Evolutionary conservation across 2,113 vertebrate genomes (phyloP).

Genomic region (Apodemus sylvaticus): DNA sequence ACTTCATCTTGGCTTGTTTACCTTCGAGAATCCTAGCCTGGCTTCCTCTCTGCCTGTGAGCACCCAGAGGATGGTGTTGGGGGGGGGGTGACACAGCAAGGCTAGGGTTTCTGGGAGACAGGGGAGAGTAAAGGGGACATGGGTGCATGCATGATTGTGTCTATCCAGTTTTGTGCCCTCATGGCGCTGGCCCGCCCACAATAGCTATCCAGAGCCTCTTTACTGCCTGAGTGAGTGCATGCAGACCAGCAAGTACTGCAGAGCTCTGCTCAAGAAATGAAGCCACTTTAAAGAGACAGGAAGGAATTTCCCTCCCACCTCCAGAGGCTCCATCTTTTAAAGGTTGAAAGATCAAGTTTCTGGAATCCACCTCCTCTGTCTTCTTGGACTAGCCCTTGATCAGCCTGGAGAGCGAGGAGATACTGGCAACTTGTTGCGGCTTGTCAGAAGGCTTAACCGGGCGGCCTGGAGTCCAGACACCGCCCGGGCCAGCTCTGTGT

Average conservation of each 20-base stretch:
- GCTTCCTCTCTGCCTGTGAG: fast-evolving
- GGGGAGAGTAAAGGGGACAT: no score
- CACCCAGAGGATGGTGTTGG: neutral
- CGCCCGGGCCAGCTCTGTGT: constrained; percentile 70
- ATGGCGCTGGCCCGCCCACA: neutral
- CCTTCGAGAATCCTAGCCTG: neutral
- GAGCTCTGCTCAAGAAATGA: neutral
- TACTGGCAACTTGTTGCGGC: constrained; percentile 67
- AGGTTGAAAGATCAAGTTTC: constrained; percentile 81
- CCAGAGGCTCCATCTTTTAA: constrained; percentile 17
- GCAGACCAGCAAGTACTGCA: fast-evolving
- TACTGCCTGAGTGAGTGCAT: neutral
- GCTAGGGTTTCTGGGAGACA: neutral
- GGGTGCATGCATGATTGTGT: no score
- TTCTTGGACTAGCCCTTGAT: neutral
- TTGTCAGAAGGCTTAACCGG: constrained; percentile 76
- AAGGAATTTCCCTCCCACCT: neutral
- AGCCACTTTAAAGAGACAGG: neutral
- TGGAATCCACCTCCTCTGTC: constrained; percentile 76
- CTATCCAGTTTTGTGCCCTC: neutral
- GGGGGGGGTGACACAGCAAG: neutral
- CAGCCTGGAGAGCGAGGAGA: neutral
- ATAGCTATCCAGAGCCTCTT: neutral
- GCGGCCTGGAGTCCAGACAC: constrained; percentile 78
- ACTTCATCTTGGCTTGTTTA: neutral